These are phyloP conservation scores for Nothobranchius furzeri DNA, from an alignment of 2,113 vertebrate species.

Conservation along the genomic window DNA sequence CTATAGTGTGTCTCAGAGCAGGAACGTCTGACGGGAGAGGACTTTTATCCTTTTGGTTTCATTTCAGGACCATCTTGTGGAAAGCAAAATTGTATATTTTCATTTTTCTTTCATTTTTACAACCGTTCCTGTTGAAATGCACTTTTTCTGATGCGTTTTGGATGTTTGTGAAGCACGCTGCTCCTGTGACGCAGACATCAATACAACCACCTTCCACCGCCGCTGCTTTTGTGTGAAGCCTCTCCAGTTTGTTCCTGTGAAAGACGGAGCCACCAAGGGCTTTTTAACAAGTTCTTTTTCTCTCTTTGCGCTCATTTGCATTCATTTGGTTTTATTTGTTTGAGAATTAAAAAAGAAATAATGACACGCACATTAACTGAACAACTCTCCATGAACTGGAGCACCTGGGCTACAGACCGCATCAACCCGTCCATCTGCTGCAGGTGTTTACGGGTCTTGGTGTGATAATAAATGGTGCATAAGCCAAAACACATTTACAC, in stretches of 20 bases:
- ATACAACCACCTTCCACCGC: constrained; percentile 39
- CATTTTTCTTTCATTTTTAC: background rate
- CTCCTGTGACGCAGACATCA: constrained; percentile 26
- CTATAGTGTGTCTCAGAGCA: too few species aligned
- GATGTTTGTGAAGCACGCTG: constrained; percentile 28
- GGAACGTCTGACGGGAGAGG: background rate
- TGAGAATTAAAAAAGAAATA: background rate
- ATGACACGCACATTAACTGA: background rate
- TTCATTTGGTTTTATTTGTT: constrained; percentile 13
- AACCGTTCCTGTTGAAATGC: constrained; percentile 28
- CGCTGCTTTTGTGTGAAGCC: constrained; percentile 16
- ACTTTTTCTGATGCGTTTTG: constrained; percentile 38
- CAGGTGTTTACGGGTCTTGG: background rate
- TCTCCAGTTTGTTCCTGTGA: constrained; percentile 1
- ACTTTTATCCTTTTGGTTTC: background rate
- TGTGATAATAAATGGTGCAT: background rate
- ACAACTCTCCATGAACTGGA: background rate
- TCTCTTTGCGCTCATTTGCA: constrained; percentile 26
- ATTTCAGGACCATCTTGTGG: background rate
- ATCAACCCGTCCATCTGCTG: background rate
- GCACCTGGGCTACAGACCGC: background rate
- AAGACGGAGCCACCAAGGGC: background rate
- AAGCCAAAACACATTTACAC: background rate
- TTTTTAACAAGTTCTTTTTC: background rate
- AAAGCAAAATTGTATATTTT: background rate